Conservation (phyloP, 2,113 vertebrate species). For the Acinonyx jubatus region DNA sequence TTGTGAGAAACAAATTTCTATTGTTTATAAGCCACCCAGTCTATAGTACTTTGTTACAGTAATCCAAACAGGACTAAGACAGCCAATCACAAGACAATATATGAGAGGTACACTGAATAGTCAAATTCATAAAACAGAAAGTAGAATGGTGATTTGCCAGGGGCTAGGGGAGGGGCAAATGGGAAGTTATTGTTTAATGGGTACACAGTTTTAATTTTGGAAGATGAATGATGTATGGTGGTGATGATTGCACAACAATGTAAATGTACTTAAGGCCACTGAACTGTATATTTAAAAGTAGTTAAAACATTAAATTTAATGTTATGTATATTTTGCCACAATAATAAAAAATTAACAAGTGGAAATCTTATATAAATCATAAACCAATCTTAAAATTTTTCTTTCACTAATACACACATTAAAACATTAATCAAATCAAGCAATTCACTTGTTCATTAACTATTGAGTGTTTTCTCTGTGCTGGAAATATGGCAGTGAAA, state of each 20-base stretch:
- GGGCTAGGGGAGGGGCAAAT: not conserved
- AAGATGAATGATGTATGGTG: not conserved
- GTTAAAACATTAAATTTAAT: conserved; percentile 1
- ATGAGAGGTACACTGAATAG: not conserved
- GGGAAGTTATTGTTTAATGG: not conserved
- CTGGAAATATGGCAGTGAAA: not conserved
- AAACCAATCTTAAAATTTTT: conserved; percentile 13
- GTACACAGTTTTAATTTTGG: not conserved
- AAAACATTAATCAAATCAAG: conserved; percentile 10
- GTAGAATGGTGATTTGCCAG: not conserved
- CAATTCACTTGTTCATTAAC: conserved; percentile 5
- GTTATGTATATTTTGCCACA: not conserved
- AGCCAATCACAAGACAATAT: not conserved
- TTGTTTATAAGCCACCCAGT: not conserved
- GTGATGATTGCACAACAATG: not conserved
- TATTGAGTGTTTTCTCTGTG: not conserved
- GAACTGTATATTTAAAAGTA: not conserved
- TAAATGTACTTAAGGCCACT: not conserved
- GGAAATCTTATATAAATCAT: conserved; percentile 11
- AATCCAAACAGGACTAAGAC: not conserved
- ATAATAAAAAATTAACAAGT: not conserved
- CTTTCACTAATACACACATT: conserved; percentile 26
- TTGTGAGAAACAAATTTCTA: not conserved
- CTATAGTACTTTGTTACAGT: not conserved
- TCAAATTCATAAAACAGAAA: conserved; percentile 11